Percentiles rank a stretch among this genome's conserved stretches.
These are phyloP conservation scores for Addax nasomaculatus DNA, from an alignment of 2,113 vertebrate species.

Conservation along the genomic window DNA sequence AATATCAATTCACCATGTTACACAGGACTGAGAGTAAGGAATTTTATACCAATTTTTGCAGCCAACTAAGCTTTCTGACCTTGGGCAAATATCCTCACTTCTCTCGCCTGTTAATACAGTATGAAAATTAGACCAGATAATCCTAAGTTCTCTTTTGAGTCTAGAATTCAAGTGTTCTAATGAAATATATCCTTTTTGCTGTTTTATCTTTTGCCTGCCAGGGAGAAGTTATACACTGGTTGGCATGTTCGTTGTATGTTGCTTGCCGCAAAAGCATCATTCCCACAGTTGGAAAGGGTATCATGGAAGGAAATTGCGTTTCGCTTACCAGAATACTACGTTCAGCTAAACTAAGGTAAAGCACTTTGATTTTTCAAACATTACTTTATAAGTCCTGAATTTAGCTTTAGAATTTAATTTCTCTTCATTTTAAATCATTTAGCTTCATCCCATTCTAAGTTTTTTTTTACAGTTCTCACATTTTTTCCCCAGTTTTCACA, in stretches of 20 bases:
- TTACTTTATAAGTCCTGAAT: conserved; percentile 9
- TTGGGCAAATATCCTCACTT: neutral
- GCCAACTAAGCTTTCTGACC: neutral
- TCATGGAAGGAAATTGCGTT: conserved; percentile 97
- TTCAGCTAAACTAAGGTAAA: conserved; percentile 92
- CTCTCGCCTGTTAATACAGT: neutral
- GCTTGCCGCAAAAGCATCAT: conserved; percentile 92
- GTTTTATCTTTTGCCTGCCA: conserved; percentile 68
- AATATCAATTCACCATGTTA: neutral
- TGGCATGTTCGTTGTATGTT: conserved; percentile 94
- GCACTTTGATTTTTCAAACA: conserved; percentile 16
- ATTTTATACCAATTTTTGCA: neutral
- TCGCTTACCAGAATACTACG: conserved; percentile 96
- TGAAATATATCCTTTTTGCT: neutral
- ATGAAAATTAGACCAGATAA: neutral
- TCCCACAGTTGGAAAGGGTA: conserved; percentile 93
- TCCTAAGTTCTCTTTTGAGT: conserved; percentile 15
- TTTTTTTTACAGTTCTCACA: neutral
- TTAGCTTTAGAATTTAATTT: conserved; percentile 49
- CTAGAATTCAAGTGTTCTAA: conserved; percentile 33
- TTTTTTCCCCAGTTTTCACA: conserved; percentile 21
- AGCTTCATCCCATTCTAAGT: neutral
- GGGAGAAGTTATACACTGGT: conserved; percentile 95
- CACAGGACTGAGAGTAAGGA: neutral
- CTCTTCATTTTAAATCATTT: conserved; percentile 15